These are phyloP conservation scores for Timandra comae DNA, from an alignment of 2,888 invertebrate genomes.

Conservation along the genomic window DNA sequence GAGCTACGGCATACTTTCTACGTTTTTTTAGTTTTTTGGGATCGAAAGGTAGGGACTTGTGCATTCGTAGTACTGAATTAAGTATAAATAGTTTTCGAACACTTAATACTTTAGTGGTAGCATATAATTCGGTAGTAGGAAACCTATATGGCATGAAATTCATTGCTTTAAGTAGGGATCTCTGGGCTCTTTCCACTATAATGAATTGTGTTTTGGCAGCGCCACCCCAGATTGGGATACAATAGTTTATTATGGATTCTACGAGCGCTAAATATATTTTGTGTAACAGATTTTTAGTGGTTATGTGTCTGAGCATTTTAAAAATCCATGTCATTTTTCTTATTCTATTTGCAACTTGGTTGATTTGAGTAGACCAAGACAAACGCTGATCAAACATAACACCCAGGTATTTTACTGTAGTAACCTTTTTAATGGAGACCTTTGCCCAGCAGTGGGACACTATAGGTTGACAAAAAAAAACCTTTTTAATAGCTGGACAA, in stretches of 20 bases:
- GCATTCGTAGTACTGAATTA: not conserved
- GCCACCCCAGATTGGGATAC: not conserved
- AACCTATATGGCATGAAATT: not conserved
- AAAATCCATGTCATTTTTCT: not conserved
- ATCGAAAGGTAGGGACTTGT: not conserved
- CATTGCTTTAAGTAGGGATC: not conserved
- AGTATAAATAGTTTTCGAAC: not conserved
- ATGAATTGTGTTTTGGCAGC: not conserved
- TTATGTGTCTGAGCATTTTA: not conserved
- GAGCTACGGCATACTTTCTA: not conserved
- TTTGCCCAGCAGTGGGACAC: too few relatives aligned
- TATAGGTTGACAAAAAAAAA: too few relatives aligned
- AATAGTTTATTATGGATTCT: not conserved
- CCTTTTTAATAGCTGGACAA: not conserved
- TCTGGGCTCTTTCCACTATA: not conserved
- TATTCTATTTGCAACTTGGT: not conserved
- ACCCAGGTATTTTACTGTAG: not conserved
- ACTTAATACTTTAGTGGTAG: not conserved
- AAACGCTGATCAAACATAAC: not conserved
- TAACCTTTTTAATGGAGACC: too few relatives aligned
- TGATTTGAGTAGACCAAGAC: not conserved
- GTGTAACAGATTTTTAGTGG: not conserved
- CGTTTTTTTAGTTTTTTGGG: not conserved
- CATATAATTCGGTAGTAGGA: not conserved
- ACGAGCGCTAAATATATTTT: not conserved